Conservation (phyloP, 2,888 invertebrate genomes). For the Adelphocoris suturalis region DNA sequence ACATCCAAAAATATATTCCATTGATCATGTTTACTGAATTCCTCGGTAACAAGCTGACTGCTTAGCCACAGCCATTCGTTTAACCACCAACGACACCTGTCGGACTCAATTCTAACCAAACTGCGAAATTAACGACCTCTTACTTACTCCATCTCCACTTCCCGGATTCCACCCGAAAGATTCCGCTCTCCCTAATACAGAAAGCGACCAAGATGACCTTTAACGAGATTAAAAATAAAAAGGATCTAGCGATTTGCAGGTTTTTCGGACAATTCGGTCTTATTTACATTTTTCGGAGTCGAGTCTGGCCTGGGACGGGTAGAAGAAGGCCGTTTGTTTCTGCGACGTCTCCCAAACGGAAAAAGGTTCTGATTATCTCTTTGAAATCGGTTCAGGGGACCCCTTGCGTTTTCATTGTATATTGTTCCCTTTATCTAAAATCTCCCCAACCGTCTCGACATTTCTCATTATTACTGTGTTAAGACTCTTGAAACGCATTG, state of each 20-base stretch:
- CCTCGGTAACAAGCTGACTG: too few species aligned
- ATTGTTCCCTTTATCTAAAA: constrained; percentile 66
- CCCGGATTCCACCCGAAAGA: not conserved
- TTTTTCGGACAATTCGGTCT: constrained; percentile 60
- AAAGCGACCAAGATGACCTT: constrained; percentile 55
- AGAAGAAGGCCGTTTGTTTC: constrained; percentile 57
- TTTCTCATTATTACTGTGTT: constrained; percentile 71
- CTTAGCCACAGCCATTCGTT: too few species aligned
- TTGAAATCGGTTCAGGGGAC: constrained; percentile 50
- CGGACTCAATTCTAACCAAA: not conserved
- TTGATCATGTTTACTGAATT: too few species aligned
- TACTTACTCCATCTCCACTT: not conserved
- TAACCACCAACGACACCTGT: not conserved
- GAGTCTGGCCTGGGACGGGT: not conserved
- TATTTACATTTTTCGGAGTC: constrained; percentile 57
- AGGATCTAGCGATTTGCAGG: constrained; percentile 33
- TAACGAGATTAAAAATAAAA: constrained; percentile 45
- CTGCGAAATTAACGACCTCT: constrained; percentile 15
- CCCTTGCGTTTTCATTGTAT: constrained; percentile 63
- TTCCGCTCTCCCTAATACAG: not conserved
- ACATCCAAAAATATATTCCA: too few species aligned
- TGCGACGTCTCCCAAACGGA: constrained; percentile 61
- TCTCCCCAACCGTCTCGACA: constrained; percentile 54
- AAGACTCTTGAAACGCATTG: constrained; percentile 55
- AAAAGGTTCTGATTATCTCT: constrained; percentile 69